Evolutionary conservation across 2,797 vertebrate species (phyloP).

Genomic region (Dermochelys coriacea): DNA sequence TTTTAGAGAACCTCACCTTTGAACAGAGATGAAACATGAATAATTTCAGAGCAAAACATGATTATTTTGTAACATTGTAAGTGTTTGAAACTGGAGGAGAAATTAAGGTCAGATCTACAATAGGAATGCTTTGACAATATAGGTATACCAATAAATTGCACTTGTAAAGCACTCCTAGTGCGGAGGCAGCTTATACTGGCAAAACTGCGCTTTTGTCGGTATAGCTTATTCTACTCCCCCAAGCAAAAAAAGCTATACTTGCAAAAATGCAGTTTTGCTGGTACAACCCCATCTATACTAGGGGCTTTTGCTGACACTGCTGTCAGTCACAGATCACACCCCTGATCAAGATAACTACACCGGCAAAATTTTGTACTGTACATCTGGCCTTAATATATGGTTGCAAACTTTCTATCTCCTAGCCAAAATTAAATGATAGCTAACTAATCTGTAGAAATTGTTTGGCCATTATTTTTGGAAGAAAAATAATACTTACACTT

Average conservation of each 20-base stretch:
- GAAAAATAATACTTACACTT: background rate
- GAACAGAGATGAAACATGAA: conserved; percentile 26
- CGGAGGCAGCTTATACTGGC: background rate
- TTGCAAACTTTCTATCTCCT: background rate
- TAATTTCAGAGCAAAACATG: background rate
- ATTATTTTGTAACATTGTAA: conserved; percentile 3
- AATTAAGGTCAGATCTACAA: background rate
- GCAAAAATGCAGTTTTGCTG: background rate
- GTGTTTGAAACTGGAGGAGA: conserved; percentile 20
- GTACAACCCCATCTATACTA: background rate
- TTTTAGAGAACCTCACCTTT: conserved; percentile 36
- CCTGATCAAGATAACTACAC: background rate
- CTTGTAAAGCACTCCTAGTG: background rate
- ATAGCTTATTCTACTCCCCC: background rate
- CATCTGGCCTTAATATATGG: background rate
- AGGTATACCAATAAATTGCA: background rate
- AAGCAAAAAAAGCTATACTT: background rate
- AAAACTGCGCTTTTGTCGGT: background rate
- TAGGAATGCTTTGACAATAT: background rate
- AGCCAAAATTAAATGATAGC: background rate
- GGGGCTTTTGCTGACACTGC: background rate
- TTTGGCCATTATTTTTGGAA: background rate
- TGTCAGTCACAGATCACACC: background rate
- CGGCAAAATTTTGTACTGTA: background rate
- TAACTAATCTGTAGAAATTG: background rate